Conservation (phyloP, 2,113 vertebrate genomes). For the Osmerus mordax region DNA sequence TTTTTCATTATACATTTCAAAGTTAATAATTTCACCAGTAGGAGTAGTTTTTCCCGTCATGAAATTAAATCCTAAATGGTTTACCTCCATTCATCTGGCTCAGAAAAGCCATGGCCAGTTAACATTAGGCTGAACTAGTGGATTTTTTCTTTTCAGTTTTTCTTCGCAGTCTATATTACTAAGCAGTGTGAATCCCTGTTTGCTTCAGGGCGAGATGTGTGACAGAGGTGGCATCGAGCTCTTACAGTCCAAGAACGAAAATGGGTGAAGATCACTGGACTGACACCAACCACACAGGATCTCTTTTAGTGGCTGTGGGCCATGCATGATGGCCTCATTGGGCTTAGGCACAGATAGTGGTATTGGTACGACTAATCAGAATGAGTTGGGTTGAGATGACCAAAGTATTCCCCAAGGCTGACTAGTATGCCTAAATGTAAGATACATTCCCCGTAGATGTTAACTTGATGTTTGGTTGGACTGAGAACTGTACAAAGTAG, state of each 20-base stretch:
- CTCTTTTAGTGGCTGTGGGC: slow-evolving; percentile 91
- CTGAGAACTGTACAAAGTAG: slow-evolving; percentile 63
- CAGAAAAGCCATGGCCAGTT: slow-evolving; percentile 51
- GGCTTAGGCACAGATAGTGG: slow-evolving; percentile 94
- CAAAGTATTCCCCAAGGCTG: slow-evolving; percentile 53
- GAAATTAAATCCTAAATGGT: slow-evolving; percentile 52
- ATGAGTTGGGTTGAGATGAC: slow-evolving; percentile 65
- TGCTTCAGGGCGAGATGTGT: slow-evolving; percentile 99
- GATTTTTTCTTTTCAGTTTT: slow-evolving; percentile 67
- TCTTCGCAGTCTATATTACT: slow-evolving; percentile 97
- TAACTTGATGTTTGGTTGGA: slow-evolving; percentile 53
- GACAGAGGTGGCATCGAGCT: slow-evolving; percentile 99
- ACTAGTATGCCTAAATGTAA: slow-evolving; percentile 63
- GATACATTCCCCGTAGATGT: slow-evolving; percentile 44
- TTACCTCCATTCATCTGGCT: slow-evolving; percentile 82
- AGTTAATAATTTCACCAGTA: slow-evolving; percentile 38
- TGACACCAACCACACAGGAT: slow-evolving; percentile 97
- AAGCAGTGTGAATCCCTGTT: slow-evolving; percentile 99
- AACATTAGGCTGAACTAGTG: slow-evolving; percentile 87
- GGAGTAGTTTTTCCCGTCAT: slow-evolving; percentile 29
- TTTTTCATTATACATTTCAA: slow-evolving; percentile 42
- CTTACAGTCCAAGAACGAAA: slow-evolving; percentile 98
- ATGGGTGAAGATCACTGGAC: slow-evolving; percentile 99
- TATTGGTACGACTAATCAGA: slow-evolving; percentile 82
- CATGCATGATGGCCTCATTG: slow-evolving; percentile 83